phyloP scores from a whole-genome alignment of 2,797 vertebrate species.

The Coregonus ussuriensis region DNA sequence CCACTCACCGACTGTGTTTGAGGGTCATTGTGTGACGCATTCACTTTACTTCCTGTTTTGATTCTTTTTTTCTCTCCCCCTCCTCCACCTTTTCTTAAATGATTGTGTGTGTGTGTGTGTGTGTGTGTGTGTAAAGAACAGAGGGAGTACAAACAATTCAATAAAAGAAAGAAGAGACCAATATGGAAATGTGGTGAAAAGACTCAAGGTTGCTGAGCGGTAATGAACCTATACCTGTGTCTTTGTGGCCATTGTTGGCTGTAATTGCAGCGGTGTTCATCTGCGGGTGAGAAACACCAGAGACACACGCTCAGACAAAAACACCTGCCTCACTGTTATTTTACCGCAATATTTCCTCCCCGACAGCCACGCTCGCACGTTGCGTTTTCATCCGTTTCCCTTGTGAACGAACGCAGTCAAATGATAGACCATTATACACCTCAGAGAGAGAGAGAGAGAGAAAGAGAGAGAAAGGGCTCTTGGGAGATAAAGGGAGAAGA shows the following conservation, averaged over 20 bases:
- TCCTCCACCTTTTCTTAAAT: background rate
- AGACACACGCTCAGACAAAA: conserved; percentile 78
- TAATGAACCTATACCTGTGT: conserved; percentile 84
- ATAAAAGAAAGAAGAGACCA: conserved; percentile 64
- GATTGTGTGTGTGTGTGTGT: background rate
- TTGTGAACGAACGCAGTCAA: conserved; percentile 55
- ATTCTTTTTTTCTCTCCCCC: conserved; percentile 15
- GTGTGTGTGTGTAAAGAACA: conserved; percentile 9
- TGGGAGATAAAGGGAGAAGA: conserved; percentile 72
- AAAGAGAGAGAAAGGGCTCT: conserved; percentile 59
- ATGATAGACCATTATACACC: conserved; percentile 82
- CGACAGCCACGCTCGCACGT: conserved; percentile 59
- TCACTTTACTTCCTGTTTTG: conserved; percentile 71
- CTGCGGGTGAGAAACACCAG: conserved; percentile 75
- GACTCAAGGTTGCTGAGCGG: conserved; percentile 79
- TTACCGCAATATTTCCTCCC: conserved; percentile 77
- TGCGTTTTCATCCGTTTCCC: conserved; percentile 69
- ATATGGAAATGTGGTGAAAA: conserved; percentile 75
- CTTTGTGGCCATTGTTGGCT: conserved; percentile 78
- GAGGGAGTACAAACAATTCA: background rate
- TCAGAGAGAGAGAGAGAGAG: conserved; percentile 35
- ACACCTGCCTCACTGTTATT: conserved; percentile 79
- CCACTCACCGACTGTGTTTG: conserved; percentile 72
- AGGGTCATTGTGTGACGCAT: conserved; percentile 80
- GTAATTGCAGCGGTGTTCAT: conserved; percentile 84